phyloP scores from a whole-genome alignment of 2,797 vertebrate genomes.

The Pteropus rufus region DNA sequence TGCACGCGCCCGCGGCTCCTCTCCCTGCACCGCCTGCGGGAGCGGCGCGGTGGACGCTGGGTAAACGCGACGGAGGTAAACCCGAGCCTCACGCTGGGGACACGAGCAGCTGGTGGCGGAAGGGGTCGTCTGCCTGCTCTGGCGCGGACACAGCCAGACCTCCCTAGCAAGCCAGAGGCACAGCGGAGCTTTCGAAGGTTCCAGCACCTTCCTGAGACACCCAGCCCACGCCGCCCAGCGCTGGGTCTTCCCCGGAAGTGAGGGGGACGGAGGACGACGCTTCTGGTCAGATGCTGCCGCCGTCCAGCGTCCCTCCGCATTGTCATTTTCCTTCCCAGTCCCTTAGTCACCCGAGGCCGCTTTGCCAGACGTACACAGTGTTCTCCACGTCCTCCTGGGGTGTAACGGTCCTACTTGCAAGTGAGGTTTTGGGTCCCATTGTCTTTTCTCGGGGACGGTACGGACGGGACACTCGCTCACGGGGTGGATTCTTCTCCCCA shows the following conservation, averaged over 20 bases:
- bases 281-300: too few species aligned
- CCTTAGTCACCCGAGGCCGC: not conserved
- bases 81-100: too few species aligned
- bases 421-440: fast-evolving
- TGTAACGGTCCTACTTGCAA: fast-evolving
- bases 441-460: fast-evolving
- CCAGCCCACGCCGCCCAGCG: fast-evolving
- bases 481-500: too few species aligned
- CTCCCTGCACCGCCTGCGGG: too few species aligned
- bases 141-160: fast-evolving
- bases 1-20: too few species aligned
- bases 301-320: not conserved
- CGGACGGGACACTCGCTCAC: fast-evolving
- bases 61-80: too few species aligned
- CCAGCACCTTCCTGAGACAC: too few species aligned
- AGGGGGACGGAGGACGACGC: too few species aligned
- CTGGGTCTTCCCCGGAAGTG: not conserved
- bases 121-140: too few species aligned
- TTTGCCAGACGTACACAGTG: fast-evolving
- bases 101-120: too few species aligned
- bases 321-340: not conserved
- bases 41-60: too few species aligned
- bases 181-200: fast-evolving
- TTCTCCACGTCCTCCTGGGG: too few species aligned
- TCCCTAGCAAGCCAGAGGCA: fast-evolving